phyloP scores from a whole-genome alignment of 2,797 vertebrate genomes.

The Premnoplex brunnescens region DNA sequence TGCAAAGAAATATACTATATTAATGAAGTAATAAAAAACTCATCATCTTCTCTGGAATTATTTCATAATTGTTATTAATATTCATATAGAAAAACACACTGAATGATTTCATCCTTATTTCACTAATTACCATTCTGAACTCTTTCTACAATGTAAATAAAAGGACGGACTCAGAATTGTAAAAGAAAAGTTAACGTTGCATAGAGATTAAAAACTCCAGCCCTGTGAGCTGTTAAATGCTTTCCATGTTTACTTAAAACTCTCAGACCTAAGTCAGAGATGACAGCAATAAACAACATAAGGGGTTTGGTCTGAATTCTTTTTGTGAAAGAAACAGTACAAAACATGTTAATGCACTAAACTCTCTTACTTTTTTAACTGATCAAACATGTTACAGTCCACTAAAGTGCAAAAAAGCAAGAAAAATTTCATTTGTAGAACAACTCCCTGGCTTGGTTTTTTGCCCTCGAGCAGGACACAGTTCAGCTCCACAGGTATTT shows the following conservation, averaged over 20 bases:
- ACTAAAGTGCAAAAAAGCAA: background rate
- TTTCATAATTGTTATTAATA: background rate
- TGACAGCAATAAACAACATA: background rate
- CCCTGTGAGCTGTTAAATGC: background rate
- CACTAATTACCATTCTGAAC: background rate
- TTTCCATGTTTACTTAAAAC: background rate
- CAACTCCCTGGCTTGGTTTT: background rate
- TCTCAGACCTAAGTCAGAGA: background rate
- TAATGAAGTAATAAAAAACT: background rate
- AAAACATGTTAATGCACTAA: background rate
- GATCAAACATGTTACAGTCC: rapidly evolving
- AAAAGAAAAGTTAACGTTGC: background rate
- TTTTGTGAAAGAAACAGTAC: background rate
- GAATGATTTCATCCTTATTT: background rate
- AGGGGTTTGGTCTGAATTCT: background rate
- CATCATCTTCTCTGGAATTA: background rate
- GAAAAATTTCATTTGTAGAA: background rate
- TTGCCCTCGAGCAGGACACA: background rate
- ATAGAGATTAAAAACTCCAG: background rate
- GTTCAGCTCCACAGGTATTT: background rate
- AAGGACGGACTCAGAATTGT: background rate
- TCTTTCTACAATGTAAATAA: background rate
- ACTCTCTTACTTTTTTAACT: background rate
- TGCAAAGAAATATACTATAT: background rate
- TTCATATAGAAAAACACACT: background rate